Evolutionary conservation across 2,797 vertebrate species (phyloP).

Genomic region (Sparidentex hasta): DNA sequence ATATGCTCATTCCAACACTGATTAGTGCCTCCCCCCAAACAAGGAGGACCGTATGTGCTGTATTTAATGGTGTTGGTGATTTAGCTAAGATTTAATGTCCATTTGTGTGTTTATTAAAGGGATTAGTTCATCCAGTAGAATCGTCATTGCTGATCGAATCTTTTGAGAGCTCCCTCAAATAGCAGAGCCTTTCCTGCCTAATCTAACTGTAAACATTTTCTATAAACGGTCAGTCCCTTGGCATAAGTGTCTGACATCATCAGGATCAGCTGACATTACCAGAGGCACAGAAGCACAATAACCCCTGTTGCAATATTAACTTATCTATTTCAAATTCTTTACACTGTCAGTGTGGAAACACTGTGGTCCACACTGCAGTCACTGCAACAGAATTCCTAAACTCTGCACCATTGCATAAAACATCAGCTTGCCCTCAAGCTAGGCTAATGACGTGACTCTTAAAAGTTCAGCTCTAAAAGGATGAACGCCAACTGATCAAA

Average conservation of each 20-base stretch:
- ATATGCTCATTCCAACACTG: neutral
- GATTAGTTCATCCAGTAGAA: conserved; percentile 5
- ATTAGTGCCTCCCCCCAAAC: neutral
- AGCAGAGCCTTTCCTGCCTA: neutral
- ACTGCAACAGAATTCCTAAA: conserved; percentile 28
- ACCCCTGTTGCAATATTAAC: neutral
- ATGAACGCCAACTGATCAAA: conserved; percentile 28
- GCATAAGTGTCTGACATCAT: conserved; percentile 1
- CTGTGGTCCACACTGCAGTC: conserved; percentile 12
- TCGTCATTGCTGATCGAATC: neutral
- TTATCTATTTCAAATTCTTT: neutral
- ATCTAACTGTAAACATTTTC: neutral
- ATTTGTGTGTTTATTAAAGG: conserved; percentile 7
- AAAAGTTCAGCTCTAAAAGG: conserved; percentile 26
- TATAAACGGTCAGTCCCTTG: neutral
- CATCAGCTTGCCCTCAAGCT: conserved; percentile 38
- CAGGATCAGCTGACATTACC: neutral
- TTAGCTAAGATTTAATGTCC: conserved; percentile 4
- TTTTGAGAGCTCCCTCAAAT: neutral
- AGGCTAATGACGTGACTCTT: conserved; percentile 21
- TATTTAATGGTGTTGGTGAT: conserved; percentile 5
- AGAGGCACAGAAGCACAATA: neutral
- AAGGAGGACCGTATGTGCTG: neutral
- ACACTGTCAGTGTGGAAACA: neutral
- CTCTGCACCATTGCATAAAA: conserved; percentile 53